Base-by-base conservation (phyloP, 2,797 vertebrate species). In the Hydrocynus forskahlii region DNA sequence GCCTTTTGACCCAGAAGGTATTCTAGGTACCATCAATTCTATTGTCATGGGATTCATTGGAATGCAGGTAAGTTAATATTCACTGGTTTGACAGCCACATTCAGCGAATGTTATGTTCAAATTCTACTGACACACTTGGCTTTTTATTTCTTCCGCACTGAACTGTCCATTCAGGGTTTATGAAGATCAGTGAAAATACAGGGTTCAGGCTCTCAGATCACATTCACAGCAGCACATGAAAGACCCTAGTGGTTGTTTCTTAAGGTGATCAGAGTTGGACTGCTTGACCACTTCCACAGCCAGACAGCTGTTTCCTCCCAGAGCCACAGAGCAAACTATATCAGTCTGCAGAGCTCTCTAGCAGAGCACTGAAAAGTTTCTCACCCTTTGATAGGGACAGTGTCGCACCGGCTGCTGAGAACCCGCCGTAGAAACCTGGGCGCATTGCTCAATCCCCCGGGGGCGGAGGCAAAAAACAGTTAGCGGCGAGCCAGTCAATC, bases 1-100 rank as follows among this genome's bases (percentile, higher is more conserved):
- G 76, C 93, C 94, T 81, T 96, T 95, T 86, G 96, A 97, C 89
- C 94, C 93, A 78, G 94, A 94, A 90, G 92, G 94, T 52, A 35
- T 96, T 88, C 92, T 95, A 81, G 89, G 92, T 57, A 95, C 92
- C 82, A 91, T 95, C 81, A 95, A 92, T 87, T 94, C 92, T 0
- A 63, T 94, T 80, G 89, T 95, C 40, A 84, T 95, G 89, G 94
- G 95, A 83, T 96, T 96, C 91, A 88, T 95, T 86, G 94, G 95
- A 67, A 94, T 97, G 91, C 95, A 96, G 92, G 95, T 97, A 90
- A 91, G 88, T 83, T 7, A 67, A 29, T 25, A 40, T 76, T 52
- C 2, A 70, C n/a, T 63, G 25, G 25, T 77, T 23, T 14, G 38
- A 17, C 19, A n/a, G 25, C 9, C 8, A 14, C 25, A 74, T 9